Evolutionary conservation across 2,888 invertebrate genomes (phyloP), one percentile per base, ranked within the genome.

Genomic region (Ecliptopera silaceata): DNA sequence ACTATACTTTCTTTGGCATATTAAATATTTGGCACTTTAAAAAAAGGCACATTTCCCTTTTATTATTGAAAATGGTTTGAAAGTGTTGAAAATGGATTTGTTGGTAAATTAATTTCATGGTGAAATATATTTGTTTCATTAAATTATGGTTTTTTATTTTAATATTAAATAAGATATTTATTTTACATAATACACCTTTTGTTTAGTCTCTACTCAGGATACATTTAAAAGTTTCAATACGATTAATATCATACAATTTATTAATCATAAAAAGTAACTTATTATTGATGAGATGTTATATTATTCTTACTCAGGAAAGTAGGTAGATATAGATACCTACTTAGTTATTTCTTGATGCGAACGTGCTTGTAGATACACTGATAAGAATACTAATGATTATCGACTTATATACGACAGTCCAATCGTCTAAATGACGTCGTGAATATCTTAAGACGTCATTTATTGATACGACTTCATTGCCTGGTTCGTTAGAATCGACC

Each of bases 91-190:
- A 86, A 90, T 90, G 91, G 91, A 91, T 91, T 92, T 92, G 91
- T 92, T 92, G 91, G 89, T 89, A 88, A 66, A 88, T 91, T 91
- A 88, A 90, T 92, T 92, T 92, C 90, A 79, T 86, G 84, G 91
- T 88, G 90, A 91, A 92, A 92, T 92, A 92, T 91, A 92, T 90
- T 92, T 92, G 91, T 92, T 92, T 92, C 91, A 92, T 87, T 86
- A 84, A 84, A 75, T 42, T 57, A 70, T 67, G 68, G 51, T 79
- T 66, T 86, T 89, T 89, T 82, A 84, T 85, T 88, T 79, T 38
- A 48, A 13, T 5, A 17, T 34, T 34, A 22, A n/a, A 26, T n/a
- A n/a, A n/a, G n/a, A n/a, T n/a, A n/a, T n/a, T n/a, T n/a, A n/a
- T n/a, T n/a, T n/a, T n/a, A n/a, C n/a, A n/a, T n/a, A n/a, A n/a